These are phyloP conservation scores for Poeciliopsis infans DNA, from an alignment of 2,797 vertebrate genomes.

Conservation along the genomic window DNA sequence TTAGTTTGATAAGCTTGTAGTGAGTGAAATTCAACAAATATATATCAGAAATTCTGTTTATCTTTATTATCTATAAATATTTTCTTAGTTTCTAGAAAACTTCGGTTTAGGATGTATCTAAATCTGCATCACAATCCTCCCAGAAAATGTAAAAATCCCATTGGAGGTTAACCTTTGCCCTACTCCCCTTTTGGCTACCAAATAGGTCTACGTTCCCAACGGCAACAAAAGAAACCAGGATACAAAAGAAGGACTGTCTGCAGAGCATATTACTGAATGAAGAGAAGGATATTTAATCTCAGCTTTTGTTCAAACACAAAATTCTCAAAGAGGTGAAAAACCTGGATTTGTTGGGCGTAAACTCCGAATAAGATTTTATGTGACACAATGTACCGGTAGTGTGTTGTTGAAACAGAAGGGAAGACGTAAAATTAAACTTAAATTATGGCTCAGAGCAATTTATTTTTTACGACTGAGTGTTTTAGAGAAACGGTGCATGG, in stretches of 20 bases:
- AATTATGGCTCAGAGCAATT: too few relatives aligned
- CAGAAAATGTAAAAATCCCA: neutral
- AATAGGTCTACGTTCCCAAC: neutral
- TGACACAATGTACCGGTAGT: neutral
- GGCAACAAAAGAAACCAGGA: neutral
- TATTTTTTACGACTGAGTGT: too few relatives aligned
- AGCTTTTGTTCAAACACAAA: conserved; percentile 1
- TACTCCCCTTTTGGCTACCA: neutral
- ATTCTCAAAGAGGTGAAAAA: neutral
- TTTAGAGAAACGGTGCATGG: too few relatives aligned
- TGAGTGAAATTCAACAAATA: neutral
- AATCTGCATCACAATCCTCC: conserved; percentile 2
- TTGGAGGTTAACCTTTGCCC: conserved; percentile 5
- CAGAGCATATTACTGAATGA: neutral
- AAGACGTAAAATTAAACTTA: too few relatives aligned
- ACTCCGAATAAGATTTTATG: neutral
- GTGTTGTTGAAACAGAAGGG: neutral
- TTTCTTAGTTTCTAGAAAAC: neutral
- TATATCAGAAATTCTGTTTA: neutral
- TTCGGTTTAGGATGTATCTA: neutral
- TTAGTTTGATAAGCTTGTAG: neutral
- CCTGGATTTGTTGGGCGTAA: neutral
- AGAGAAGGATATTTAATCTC: conserved; percentile 6
- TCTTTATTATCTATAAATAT: neutral
- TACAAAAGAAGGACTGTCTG: neutral